Conservation (phyloP, 2,888 invertebrate genomes). For the Drosophila rellima region DNA sequence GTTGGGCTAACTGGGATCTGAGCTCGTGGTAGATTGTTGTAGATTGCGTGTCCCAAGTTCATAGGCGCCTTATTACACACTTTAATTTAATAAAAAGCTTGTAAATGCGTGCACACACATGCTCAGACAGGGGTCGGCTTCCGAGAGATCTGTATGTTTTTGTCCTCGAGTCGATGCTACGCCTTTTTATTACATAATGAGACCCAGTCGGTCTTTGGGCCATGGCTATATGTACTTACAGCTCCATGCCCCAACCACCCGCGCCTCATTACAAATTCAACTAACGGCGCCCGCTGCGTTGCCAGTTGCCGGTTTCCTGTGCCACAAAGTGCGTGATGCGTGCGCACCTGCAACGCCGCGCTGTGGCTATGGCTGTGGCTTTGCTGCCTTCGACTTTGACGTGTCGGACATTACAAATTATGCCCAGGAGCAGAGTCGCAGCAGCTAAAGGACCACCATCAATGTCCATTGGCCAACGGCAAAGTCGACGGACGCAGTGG, state of each 20-base stretch:
- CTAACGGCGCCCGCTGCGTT: conserved; percentile 45
- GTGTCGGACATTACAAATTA: conserved; percentile 82
- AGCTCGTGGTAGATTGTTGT: conserved; percentile 2
- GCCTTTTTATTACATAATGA: conserved; percentile 78
- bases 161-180: conserved; percentile 50
- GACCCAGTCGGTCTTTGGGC: conserved; percentile 42
- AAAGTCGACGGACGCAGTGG: conserved; percentile 17
- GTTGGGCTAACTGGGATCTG: conserved; percentile 1
- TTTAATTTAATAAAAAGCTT: conserved; percentile 79
- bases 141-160: conserved; percentile 16
- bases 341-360: conserved; percentile 65
- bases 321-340: conserved; percentile 68
- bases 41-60: conserved; percentile 66
- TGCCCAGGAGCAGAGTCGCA: conserved; percentile 65
- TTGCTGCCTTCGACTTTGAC: conserved; percentile 54
- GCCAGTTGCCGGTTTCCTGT: conserved; percentile 59
- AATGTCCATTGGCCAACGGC: conserved; percentile 56
- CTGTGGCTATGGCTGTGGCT: conserved; percentile 13
- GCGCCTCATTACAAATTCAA: conserved; percentile 72
- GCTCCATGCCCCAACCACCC: conserved; percentile 11
- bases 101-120: conserved; percentile 73
- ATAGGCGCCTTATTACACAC: conserved; percentile 76
- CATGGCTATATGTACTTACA: conserved; percentile 43
- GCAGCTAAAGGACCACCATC: conserved; percentile 70
- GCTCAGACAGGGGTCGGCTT: conserved; percentile 5